Evolutionary conservation across 1,140 invertebrate genomes (phyloP), one percentile per base, ranked within the genome.

Genomic region (Melitaea cinxia): DNA sequence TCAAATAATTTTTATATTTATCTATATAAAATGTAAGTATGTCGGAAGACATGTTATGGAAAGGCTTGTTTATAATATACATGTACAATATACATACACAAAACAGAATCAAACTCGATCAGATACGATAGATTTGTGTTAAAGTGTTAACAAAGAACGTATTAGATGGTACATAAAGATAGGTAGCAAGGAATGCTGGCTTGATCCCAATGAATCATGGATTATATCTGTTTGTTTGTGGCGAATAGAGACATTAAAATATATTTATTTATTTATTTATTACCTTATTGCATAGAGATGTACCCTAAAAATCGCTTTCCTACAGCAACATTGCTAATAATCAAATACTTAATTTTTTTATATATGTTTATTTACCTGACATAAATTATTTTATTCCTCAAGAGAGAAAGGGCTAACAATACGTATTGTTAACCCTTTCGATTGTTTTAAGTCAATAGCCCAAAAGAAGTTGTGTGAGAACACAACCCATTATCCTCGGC

Each of bases 41-140:
- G 24, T 26, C 24, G 24, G n/a, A n/a, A n/a, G n/a, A n/a, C 6
- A 26, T 26, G 24, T 4, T 4, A 26, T 26, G 6, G 4, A 45
- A 6, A 45, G 3, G 17, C 7, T 19, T 19, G 10, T 19, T 45
- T 19, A 1, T 19, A 45, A 19, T 17, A 42, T 5, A 45, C 15
- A 10, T 9, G 19, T 19, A 17, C 39, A 45, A 1, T 19, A 3
- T 6, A 17, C 15, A 17, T 4, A 45, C 15, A 45, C 7, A 66
- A 66, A 60, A 59, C 39, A 60, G 53, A 54, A 52, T 53, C 59
- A 55, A 50, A 64, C 57, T 49, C 57, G 47, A 65, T 65, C 62
- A 62, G 65, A 62, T 62, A 61, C 35, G 50, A 50, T 57, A 71
- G 68, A 76, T 77, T 72, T 64, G 73, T 77, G 75, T 82, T 73